phyloP scores from a whole-genome alignment of 2,113 vertebrate species.

The Pygoscelis antarcticus region DNA sequence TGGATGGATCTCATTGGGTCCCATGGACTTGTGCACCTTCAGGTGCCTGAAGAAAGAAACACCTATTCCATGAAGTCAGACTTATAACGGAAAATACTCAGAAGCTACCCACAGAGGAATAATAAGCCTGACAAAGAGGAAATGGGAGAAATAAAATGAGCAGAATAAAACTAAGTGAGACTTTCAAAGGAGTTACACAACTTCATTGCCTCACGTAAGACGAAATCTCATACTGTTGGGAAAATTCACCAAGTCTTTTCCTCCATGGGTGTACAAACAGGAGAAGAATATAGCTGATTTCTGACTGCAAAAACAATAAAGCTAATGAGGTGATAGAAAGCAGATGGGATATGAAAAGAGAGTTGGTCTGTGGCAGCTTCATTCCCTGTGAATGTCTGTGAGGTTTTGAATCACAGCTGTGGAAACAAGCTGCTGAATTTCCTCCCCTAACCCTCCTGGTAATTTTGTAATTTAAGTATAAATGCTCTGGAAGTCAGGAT shows the following conservation, averaged over 20 bases:
- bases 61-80: not conserved
- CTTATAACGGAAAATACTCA: not conserved
- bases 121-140: not conserved
- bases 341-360: not conserved
- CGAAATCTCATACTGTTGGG: not conserved
- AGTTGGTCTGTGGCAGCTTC: not conserved
- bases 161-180: not conserved
- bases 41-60: not conserved
- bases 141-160: not conserved
- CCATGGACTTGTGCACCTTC: too few relatives aligned
- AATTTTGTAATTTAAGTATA: not conserved
- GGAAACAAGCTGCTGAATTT: constrained; percentile 34
- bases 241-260: not conserved
- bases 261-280: not conserved
- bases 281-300: not conserved
- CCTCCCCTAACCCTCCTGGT: not conserved
- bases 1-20: too few relatives aligned
- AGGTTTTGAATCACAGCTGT: constrained; percentile 38
- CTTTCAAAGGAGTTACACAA: not conserved
- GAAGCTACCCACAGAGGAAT: not conserved
- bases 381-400: not conserved
- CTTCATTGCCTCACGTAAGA: not conserved
- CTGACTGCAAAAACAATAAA: not conserved
- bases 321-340: not conserved
- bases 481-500: not conserved